Base-by-base conservation (phyloP, 2,113 vertebrate species). In the Piaya cayana region DNA sequence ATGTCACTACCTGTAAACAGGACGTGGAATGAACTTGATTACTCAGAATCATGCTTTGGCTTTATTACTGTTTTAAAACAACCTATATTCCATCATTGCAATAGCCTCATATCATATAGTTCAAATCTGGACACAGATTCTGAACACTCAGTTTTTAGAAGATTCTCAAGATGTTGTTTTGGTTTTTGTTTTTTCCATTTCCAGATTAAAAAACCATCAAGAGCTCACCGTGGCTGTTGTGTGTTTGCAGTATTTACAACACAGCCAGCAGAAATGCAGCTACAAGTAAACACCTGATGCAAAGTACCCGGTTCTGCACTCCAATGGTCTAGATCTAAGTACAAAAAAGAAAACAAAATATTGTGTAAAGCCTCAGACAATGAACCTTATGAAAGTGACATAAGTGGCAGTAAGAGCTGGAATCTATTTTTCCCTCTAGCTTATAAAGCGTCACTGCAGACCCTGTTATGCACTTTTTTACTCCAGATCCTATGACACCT, bases 401-500 rank as follows among this genome's bases (percentile, higher is more conserved):
- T 30, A n/a, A 18, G 27, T 14, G 19, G 8, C 7, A 43, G 8
- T 49, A 34, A 71, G 26, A 8, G 8, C 0, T 55, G 79, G 2
- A 5, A 12, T 36, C 17, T 23, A 1, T 14, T 10, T 74, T 53
- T 23, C 37, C 36, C 36, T 58, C 23, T 18, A 9, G 30, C 29
- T 79, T 27, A 9, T 4, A 15, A 27, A 22, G 43, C 1, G 1
- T 6, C 47, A 29, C 45, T 19, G 45, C 39, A 36, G 18, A 25
- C 32, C 36, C 10, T 47, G 65, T 27, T 47, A 11, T 21, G 2
- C 20, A 7, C 20, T 52, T 34, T 45, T 25, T n/a, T 45, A 23
- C 25, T 4, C 3, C 2, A 22, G 37, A 12, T 34, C 30, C n/a
- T 13, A 0, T 15, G n/a, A 43, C 16, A 25, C 16, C 11, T 15